Evolutionary conservation across 2,113 vertebrate species (phyloP), one percentile per base, ranked within the genome.

Genomic region (Tachycineta bicolor): DNA sequence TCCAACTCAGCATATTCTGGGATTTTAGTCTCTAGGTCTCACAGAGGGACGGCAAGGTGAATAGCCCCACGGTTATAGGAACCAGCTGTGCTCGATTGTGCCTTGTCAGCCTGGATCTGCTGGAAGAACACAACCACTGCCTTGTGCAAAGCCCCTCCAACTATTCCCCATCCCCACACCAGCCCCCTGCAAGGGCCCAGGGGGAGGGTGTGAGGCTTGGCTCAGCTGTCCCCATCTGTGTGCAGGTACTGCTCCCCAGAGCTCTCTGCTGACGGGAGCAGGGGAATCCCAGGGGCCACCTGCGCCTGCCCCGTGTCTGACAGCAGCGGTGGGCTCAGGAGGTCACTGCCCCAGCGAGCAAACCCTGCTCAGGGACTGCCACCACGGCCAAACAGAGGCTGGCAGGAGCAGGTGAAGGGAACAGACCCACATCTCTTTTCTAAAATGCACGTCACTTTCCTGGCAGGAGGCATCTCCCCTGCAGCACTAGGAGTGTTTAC

Each of bases 401-500:
- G 4, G n/a, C 49, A 90, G 86, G 24, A 58, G 41, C 49, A 46
- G 34, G 37, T 25, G 22, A 49, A 62, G 37, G n/a, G 58, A 41
- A 34, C 29, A 77, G 12, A 46, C 5, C 29, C 34, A 47, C 29
- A 22, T 31, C 25, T 37, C 3, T 3, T 62, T 53, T 12, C 24
- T 23, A 73, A 62, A 77, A 20, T 5, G 43, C 37, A 19, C 29
- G 31, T 33, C 26, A 3, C 12, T 62, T n/a, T 12, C 59, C 60
- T 9, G 12, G 59, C 43, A 92, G 68, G 55, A 91, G 24, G 12
- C 15, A 46, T 18, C 43, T 56, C 69, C 20, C 37, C 17, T 39
- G 4, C 34, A 84, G 55, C 43, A 15, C 1, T 2, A 67, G 55
- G 23, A 70, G 13, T 0, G 0, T n/a, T 68, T 19, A 43, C 33